phyloP scores from a whole-genome alignment of 1,140 invertebrate genomes.

The Sycobia sp. region DNA sequence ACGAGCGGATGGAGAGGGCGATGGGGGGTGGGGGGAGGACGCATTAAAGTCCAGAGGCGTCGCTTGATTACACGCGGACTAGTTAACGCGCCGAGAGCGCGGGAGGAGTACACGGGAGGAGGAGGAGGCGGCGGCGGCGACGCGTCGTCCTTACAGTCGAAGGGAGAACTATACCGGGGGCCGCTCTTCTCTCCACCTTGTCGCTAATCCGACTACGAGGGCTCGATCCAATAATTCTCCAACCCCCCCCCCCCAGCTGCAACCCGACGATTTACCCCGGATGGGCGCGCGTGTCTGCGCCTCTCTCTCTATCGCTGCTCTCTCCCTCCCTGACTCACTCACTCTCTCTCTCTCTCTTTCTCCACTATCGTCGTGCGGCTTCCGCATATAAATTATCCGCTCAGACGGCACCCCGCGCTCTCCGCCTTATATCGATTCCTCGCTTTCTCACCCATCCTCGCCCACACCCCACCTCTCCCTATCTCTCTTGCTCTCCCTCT shows the following conservation, averaged over 20 bases:
- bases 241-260: no score
- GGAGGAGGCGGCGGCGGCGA: neutral
- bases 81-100: neutral
- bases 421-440: neutral
- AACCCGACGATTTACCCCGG: slow-evolving; percentile 6
- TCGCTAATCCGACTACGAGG: slow-evolving; percentile 13
- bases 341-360: no score
- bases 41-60: neutral
- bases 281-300: neutral
- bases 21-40: neutral
- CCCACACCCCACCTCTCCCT: no score
- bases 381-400: slow-evolving; percentile 19
- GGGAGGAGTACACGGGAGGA: no score
- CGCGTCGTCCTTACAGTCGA: no score
- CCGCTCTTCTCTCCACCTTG: no score
- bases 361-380: no score
- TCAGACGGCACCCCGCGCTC: neutral
- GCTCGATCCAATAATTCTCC: slow-evolving; percentile 24
- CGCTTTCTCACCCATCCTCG: no score
- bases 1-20: no score
- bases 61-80: neutral
- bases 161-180: no score
- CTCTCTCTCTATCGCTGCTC: neutral
- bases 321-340: no score
- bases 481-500: no score